Base-by-base conservation (phyloP, 2,113 vertebrate genomes). In the Paramormyrops kingsleyae region DNA sequence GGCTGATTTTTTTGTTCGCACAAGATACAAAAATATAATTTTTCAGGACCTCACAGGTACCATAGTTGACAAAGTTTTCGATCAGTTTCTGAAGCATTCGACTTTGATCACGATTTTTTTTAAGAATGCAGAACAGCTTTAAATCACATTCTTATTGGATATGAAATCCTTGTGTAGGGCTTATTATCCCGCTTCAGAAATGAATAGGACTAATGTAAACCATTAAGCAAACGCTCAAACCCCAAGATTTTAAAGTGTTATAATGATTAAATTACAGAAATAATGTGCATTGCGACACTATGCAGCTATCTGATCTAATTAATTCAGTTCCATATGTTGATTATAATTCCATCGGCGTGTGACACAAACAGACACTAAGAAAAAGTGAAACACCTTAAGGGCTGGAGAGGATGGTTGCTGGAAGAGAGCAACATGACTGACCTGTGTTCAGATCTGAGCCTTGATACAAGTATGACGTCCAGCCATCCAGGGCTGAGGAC, bases 391-490 rank as follows among this genome's bases (percentile, higher is more conserved):
- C 4, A 13, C 10, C n/a, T 4, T 27, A 5, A 80, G 31, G 74
- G 1, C 35, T 80, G 35, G 74, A 80, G 74, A 80, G 35, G 15
- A 42, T 42, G 35, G 9, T 2, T 49, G 21, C 19, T 46, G 19
- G 83, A 85, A 27, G 21, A 9, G 19, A 85, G 46, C 52, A 42
- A 87, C 84, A 90, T 90, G 42, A 31, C 21, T 70, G 59, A 90
- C 90, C 90, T 87, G 21, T 56, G 70, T 56, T 66, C 91, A 90
- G 80, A 50, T 84, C 50, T 31, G 3, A 46, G 53, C 24, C 53
- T 87, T 80, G 19, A 56, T 87, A 8, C 92, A 74, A 91, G 92
- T 93, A 89, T 85, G 87, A 86, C 74, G 31, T 42, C 83, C 70
- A 90, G 62, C 46, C 42, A 50, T 59, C 70, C 87, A 47, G 88